A percentile compares a stretch with the other conserved stretches of the same genome.
phyloP scores from a whole-genome alignment of 2,797 vertebrate species.

The Sebastes oblongus region DNA sequence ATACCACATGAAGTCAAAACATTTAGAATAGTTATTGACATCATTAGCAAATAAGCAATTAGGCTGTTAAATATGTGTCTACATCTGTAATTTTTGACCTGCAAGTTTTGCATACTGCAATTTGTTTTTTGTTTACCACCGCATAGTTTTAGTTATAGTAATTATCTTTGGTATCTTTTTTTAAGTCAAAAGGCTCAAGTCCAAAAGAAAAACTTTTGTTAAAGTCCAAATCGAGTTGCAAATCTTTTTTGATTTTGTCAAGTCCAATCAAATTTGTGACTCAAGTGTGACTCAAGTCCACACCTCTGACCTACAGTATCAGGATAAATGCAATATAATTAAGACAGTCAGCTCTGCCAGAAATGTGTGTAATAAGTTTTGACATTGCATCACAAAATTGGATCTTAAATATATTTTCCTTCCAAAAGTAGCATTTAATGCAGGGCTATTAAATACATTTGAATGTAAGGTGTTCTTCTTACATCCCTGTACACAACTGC shows the following conservation, averaged over 20 bases:
- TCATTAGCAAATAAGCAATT: neutral
- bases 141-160: no score
- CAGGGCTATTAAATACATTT: neutral
- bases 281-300: neutral
- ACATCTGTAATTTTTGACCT: no score
- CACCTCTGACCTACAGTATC: neutral
- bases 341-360: neutral
- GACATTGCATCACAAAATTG: neutral
- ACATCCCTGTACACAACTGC: neutral
- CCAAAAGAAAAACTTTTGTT: neutral
- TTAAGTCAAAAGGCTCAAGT: neutral
- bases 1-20: rapidly evolving
- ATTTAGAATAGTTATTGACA: neutral
- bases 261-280: neutral
- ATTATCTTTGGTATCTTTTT: no score
- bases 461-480: neutral
- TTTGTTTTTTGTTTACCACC: no score
- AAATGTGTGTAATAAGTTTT: neutral
- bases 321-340: neutral
- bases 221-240: neutral
- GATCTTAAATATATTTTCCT: rapidly evolving
- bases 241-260: neutral
- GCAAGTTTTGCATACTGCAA: no score
- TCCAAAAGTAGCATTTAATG: neutral
- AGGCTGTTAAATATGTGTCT: neutral